These are phyloP conservation scores for Xanthorhoe spadicearia DNA, from an alignment of 2,888 invertebrate species.

Conservation along the genomic window DNA sequence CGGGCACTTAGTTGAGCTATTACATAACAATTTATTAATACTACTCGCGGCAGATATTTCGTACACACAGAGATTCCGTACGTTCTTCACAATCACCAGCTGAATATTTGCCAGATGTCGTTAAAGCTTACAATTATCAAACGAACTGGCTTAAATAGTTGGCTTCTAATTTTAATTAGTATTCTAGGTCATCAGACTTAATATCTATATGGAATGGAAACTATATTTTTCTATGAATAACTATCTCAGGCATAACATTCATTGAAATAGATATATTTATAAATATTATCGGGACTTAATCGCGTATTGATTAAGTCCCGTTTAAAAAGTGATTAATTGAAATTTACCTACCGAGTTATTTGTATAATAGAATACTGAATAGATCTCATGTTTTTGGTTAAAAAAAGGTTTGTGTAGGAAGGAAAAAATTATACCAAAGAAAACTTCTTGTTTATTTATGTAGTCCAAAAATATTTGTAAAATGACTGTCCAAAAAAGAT, in stretches of 20 bases:
- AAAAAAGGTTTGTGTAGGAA: too few relatives aligned
- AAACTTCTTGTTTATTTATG: too few relatives aligned
- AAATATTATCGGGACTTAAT: too few relatives aligned
- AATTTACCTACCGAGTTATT: too few relatives aligned
- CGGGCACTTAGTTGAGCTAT: neutral
- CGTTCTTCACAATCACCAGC: neutral
- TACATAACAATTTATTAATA: neutral
- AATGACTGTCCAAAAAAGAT: too few relatives aligned
- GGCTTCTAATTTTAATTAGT: constrained; percentile 1
- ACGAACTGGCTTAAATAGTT: neutral
- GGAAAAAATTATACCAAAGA: too few relatives aligned
- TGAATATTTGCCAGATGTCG: constrained; percentile 1
- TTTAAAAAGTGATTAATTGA: too few relatives aligned
- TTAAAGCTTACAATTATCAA: neutral
- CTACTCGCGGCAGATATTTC: neutral
- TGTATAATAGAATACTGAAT: too few relatives aligned
- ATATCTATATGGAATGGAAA: neutral
- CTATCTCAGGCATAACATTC: neutral
- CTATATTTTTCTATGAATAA: neutral
- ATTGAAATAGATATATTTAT: too few relatives aligned
- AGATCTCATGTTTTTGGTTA: too few relatives aligned
- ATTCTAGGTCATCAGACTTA: neutral
- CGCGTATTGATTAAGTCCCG: too few relatives aligned
- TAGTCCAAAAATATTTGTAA: too few relatives aligned
- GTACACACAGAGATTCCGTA: neutral